Percentiles rank a stretch among this genome's conserved stretches.
Conservation (phyloP, 2,113 vertebrate genomes). For the Mystacornis crossleyi region DNA sequence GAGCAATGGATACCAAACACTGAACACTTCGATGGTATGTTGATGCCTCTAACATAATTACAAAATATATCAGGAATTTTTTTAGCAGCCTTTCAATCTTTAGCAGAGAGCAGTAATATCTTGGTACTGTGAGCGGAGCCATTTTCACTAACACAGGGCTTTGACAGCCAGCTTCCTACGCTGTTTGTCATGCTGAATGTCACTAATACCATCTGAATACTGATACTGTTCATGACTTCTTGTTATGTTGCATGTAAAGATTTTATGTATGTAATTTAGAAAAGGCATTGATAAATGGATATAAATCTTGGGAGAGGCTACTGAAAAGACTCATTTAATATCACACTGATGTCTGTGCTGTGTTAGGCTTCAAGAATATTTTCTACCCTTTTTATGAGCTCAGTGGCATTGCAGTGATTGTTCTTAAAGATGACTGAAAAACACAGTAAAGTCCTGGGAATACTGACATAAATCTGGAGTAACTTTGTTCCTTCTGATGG, state of each 20-base stretch:
- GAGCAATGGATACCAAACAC: constrained; percentile 27
- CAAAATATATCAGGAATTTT: constrained; percentile 22
- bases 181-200: constrained; percentile 53
- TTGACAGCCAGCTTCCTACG: constrained; percentile 62
- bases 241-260: constrained; percentile 39
- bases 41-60: constrained; percentile 37
- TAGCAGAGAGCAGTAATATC: constrained; percentile 45
- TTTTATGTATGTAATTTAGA: constrained; percentile 55
- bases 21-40: not conserved
- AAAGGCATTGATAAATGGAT: constrained; percentile 38
- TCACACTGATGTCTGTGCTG: not conserved
- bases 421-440: not conserved
- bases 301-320: constrained; percentile 29
- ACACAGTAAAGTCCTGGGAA: not conserved
- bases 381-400: not conserved
- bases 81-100: constrained; percentile 29
- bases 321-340: not conserved
- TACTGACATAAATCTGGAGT: not conserved
- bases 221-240: constrained; percentile 49
- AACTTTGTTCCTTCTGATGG: not conserved
- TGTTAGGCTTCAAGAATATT: constrained; percentile 9
- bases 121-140: constrained; percentile 49
- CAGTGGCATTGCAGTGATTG: not conserved
- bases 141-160: constrained; percentile 62
- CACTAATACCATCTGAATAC: constrained; percentile 52